Evolutionary conservation across 2,888 invertebrate genomes (phyloP).

Genomic region (Stratiomys singularior): DNA sequence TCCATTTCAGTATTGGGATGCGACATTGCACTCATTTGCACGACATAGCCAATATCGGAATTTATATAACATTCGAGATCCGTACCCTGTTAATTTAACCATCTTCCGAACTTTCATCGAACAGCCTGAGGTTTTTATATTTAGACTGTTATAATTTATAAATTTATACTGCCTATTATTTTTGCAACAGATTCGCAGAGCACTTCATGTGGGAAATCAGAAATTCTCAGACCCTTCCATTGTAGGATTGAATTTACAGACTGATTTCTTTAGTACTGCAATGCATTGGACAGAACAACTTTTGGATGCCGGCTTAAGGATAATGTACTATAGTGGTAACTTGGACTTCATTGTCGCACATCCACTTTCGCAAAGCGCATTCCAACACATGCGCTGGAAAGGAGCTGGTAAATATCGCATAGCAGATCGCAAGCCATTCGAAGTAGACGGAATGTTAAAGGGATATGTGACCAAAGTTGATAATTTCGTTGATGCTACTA

Average conservation of each 20-base stretch:
- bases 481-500: constrained; percentile 71
- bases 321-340: constrained; percentile 66
- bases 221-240: constrained; percentile 68
- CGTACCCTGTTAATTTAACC: constrained; percentile 59
- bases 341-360: constrained; percentile 75
- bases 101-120: constrained; percentile 65
- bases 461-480: constrained; percentile 70
- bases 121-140: constrained; percentile 56
- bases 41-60: constrained; percentile 66
- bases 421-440: constrained; percentile 66
- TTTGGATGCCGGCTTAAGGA: constrained; percentile 67
- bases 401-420: constrained; percentile 67
- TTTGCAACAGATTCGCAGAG: constrained; percentile 62
- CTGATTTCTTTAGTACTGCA: constrained; percentile 70
- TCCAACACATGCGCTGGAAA: constrained; percentile 66
- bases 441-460: constrained; percentile 66
- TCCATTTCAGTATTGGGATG: constrained; percentile 67
- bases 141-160: too few species aligned
- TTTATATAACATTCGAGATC: constrained; percentile 68
- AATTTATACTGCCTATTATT: background rate
- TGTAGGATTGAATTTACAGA: constrained; percentile 68
- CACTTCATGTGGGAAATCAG: constrained; percentile 68
- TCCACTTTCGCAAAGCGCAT: constrained; percentile 70
- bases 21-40: constrained; percentile 66
- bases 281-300: constrained; percentile 70